A percentile compares a stretch with the other conserved stretches of the same genome.
Conservation (phyloP, 2,113 vertebrate genomes). For the Chlorodrepanis virens region DNA sequence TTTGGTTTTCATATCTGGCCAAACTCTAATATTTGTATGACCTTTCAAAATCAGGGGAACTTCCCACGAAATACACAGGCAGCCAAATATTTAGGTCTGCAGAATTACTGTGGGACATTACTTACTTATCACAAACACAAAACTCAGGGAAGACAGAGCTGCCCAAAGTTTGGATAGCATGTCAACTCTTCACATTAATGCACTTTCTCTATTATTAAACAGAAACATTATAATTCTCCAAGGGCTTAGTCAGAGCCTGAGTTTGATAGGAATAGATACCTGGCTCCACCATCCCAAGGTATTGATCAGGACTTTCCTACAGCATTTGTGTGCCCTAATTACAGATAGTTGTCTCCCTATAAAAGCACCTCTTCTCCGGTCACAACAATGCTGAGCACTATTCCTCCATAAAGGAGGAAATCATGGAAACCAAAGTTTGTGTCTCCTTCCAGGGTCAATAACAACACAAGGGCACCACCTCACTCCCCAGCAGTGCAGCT, state of each 20-base stretch:
- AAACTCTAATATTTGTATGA: conserved; percentile 20
- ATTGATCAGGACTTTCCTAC: background rate
- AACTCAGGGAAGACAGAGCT: background rate
- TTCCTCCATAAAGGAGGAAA: background rate
- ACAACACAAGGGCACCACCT: fast-evolving
- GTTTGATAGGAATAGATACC: background rate
- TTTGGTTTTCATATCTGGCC: conserved; percentile 11
- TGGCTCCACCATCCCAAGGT: background rate
- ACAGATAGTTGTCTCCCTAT: background rate
- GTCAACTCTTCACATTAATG: background rate
- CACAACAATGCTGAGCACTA: background rate
- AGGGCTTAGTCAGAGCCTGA: background rate
- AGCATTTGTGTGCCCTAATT: background rate
- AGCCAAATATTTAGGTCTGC: conserved; percentile 25
- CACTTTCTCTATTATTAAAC: background rate
- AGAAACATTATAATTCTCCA: background rate
- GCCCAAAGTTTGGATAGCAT: background rate
- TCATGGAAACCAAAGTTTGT: background rate
- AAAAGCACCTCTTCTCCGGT: background rate
- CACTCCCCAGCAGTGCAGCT: fast-evolving
- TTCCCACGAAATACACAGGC: conserved; percentile 2
- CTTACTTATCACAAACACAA: conserved; percentile 13
- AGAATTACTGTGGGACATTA: background rate
- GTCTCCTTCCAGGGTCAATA: background rate
- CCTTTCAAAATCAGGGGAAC: background rate